Evolutionary conservation across 1,140 invertebrate species (phyloP).

Genomic region (Brachionus rotundiformis): DNA sequence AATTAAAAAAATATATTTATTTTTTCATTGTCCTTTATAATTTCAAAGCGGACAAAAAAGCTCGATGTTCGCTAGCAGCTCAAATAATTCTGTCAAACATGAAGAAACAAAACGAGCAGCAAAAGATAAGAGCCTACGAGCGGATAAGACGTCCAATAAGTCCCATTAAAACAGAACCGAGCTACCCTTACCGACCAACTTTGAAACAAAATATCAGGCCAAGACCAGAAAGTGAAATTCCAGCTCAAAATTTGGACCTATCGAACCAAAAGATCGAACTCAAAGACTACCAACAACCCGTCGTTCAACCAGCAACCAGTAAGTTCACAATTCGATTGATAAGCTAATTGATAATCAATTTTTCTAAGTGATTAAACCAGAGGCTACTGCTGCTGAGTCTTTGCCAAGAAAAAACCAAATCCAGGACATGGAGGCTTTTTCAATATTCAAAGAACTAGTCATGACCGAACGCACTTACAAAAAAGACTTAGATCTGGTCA

Average conservation of each 20-base stretch:
- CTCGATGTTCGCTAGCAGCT: constrained; percentile 15
- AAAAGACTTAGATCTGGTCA: constrained; percentile 73
- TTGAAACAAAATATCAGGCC: background rate
- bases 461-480: constrained; percentile 94
- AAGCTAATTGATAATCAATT: background rate
- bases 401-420: background rate
- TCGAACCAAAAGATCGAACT: background rate
- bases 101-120: constrained; percentile 18
- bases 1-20: background rate
- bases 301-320: background rate
- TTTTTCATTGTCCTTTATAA: background rate
- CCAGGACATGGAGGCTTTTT: constrained; percentile 71
- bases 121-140: background rate
- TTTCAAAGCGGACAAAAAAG: constrained; percentile 34
- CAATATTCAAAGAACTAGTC: constrained; percentile 86
- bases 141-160: constrained; percentile 27
- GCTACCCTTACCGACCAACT: background rate
- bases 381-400: background rate
- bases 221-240: background rate
- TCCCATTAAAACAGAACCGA: background rate
- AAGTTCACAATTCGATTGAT: background rate
- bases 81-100: constrained; percentile 31
- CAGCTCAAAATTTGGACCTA: background rate
- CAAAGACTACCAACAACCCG: constrained; percentile 4
- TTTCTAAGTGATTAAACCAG: background rate